A percentile compares a stretch with the other conserved stretches of the same genome.
Conservation (phyloP, 2,113 vertebrate genomes). For the Sisor rabdophorus region DNA sequence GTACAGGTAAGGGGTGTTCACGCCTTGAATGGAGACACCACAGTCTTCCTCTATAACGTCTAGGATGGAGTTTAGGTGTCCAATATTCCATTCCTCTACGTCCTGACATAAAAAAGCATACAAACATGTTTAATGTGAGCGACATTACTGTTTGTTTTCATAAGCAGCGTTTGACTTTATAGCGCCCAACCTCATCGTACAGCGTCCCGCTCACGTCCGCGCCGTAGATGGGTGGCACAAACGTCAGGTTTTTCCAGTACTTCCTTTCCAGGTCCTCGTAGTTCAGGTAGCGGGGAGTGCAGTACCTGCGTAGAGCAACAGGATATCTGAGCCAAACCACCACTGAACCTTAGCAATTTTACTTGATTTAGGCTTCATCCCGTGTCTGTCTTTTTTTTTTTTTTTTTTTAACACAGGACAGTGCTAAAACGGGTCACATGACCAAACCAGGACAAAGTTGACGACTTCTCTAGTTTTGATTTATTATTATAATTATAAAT, state of each 20-base stretch:
- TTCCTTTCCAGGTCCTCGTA: constrained; percentile 97
- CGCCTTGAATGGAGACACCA: constrained; percentile 92
- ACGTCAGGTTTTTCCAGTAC: constrained; percentile 97
- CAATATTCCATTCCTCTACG: constrained; percentile 92
- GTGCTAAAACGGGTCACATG: neutral
- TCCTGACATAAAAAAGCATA: constrained; percentile 62
- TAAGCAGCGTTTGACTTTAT: neutral
- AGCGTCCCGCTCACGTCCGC: constrained; percentile 93
- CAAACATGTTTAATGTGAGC: neutral
- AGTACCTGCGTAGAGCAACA: constrained; percentile 74
- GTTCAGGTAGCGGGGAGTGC: constrained; percentile 93
- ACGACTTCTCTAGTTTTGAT: neutral
- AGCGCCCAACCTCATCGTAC: constrained; percentile 82
- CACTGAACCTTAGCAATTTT: too few species aligned
- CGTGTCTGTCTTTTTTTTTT: too few species aligned
- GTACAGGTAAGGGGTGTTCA: constrained; percentile 95
- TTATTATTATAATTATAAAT: neutral
- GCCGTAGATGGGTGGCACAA: constrained; percentile 95
- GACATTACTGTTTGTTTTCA: neutral
- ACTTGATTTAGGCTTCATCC: too few species aligned
- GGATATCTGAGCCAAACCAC: neutral
- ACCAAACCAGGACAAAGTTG: neutral
- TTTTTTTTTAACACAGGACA: too few species aligned
- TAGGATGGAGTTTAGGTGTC: constrained; percentile 87
- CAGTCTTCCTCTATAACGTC: constrained; percentile 91